Conservation (phyloP, 2,797 vertebrate genomes). For the Falco columbarius region DNA sequence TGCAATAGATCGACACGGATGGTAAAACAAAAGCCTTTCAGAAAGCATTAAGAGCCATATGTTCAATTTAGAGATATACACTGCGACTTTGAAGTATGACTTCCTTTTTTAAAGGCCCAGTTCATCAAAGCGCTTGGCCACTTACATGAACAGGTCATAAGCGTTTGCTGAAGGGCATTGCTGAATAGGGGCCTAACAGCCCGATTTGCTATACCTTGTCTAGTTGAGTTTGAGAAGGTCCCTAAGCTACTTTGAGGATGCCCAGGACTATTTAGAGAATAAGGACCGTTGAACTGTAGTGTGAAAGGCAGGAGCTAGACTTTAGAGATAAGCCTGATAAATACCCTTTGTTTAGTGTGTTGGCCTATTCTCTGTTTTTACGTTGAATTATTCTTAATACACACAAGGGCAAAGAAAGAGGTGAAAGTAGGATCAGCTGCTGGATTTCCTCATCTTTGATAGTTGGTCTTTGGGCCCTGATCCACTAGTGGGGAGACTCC, state of each 20-base stretch:
- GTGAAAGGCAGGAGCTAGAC: not conserved
- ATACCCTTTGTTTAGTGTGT: accelerated
- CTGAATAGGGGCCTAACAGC: not conserved
- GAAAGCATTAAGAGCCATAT: slow-evolving; percentile 26
- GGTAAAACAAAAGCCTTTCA: slow-evolving; percentile 42
- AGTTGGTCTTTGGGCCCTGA: not conserved
- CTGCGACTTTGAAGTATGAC: not conserved
- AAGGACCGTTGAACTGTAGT: not conserved
- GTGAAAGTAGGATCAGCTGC: not conserved
- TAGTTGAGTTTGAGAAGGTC: not conserved
- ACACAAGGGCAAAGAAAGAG: not conserved
- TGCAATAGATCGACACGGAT: not conserved
- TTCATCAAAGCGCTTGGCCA: not conserved
- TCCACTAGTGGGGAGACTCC: not conserved
- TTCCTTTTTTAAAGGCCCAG: slow-evolving; percentile 1
- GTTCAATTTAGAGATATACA: not conserved
- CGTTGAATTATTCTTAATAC: not conserved
- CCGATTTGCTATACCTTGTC: not conserved
- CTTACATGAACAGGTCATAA: not conserved
- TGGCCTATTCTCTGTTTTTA: not conserved
- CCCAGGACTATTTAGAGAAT: not conserved
- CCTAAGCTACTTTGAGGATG: not conserved
- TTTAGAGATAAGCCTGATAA: not conserved
- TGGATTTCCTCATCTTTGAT: not conserved
- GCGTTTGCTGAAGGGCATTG: not conserved